Conservation (phyloP, 2,888 invertebrate genomes). For the Trissonchulus latispiculum region DNA sequence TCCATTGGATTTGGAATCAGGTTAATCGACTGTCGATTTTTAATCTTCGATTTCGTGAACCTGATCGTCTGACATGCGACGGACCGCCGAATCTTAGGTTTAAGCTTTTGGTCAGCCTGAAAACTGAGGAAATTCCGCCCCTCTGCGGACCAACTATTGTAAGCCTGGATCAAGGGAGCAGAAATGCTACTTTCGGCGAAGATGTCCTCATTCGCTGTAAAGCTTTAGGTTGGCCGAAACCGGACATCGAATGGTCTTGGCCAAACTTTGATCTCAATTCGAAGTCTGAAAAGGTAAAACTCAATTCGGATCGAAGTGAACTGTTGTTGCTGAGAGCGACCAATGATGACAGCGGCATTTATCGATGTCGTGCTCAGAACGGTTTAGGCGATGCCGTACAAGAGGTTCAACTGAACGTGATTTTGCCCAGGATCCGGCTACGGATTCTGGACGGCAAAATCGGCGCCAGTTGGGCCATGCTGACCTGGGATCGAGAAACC, state of each 20-base stretch:
- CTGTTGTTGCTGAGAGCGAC: conserved; percentile 35
- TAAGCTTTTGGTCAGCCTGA: conserved; percentile 35
- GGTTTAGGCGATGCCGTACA: conserved; percentile 38
- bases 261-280: no score
- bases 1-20: conserved; percentile 36
- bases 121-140: conserved; percentile 31
- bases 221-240: no score
- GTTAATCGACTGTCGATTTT: conserved; percentile 19
- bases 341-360: conserved; percentile 45
- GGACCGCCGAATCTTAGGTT: conserved; percentile 35
- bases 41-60: conserved; percentile 32
- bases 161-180: no score
- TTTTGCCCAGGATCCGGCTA: conserved; percentile 44
- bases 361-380: conserved; percentile 47
- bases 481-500: conserved; percentile 46
- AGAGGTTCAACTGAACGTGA: conserved; percentile 40
- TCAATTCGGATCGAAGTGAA: no score
- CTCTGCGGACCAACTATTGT: conserved; percentile 35
- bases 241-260: no score
- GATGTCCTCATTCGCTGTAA: no score
- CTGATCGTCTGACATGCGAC: conserved; percentile 42
- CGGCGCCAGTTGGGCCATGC: conserved; percentile 44
- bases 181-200: no score
- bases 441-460: conserved; percentile 42
- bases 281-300: no score